Base-by-base conservation (phyloP, 1,140 invertebrate genomes). In the Hyphantria cunea region DNA sequence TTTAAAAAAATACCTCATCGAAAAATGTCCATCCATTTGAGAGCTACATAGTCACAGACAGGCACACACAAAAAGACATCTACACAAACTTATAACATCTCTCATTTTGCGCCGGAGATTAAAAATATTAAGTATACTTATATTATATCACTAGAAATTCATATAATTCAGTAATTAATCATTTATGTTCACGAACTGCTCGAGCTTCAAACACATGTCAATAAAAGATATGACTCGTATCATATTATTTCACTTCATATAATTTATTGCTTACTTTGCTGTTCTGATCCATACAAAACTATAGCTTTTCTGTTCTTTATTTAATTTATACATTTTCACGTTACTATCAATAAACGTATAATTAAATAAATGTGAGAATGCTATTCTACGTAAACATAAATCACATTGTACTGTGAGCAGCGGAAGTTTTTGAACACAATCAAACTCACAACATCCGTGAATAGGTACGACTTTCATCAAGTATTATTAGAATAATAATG, bases 231-330 rank as follows among this genome's bases (percentile, higher is more conserved):
- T 33, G 55, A 39, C 31, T 48, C 34, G 45, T 58, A 33, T 33
- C 33, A 45, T 58, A 58, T 55, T 42, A 55, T 55, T 55, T 47
- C 44, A 34, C 53, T 47, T 41, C 31, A 55, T 58, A 58, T 25
- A 58, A 58, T 58, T 58, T 58, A 58, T 49, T 45, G 34, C 55
- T 58, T 58, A 39, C 53, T 55, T 58, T 58, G 45, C 33, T 49
- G 14, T 25, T 45, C 11, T 42, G 42, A 15, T 41, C 13, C n/a
- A 47, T 17, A 33, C 42, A 55, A 45, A 55, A 55, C 25, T 47
- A 45, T 37, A 55, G 13, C 5, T n/a, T 39, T 32, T 31, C 10
- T 31, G 44, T 58, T 37, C 48, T 58, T 58, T 49, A 58, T 45
- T 49, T n/a, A 17, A 45, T 58, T 48, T 58, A 58, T 33, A 17